Evolutionary conservation across 2,888 invertebrate genomes (phyloP).

Genomic region (Hymenopus coronatus): DNA sequence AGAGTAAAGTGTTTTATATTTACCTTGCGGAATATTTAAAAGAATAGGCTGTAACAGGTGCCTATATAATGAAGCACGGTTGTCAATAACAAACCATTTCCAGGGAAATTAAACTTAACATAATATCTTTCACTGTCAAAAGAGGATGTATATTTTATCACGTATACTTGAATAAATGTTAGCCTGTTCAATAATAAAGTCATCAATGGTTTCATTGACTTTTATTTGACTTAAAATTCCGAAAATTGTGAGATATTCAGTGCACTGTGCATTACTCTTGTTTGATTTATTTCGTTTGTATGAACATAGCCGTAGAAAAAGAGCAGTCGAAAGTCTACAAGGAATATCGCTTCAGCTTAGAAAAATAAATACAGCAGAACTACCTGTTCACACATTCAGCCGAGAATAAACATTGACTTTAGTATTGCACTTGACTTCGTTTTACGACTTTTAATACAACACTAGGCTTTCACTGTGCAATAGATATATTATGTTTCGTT

Average conservation of each 20-base stretch:
- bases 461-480: no score
- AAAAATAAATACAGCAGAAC: neutral
- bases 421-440: neutral
- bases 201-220: neutral
- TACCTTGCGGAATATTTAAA: neutral
- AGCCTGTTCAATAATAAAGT: neutral
- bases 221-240: neutral
- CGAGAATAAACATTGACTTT: neutral
- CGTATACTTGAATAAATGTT: neutral
- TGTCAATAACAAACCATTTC: neutral
- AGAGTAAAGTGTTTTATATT: neutral
- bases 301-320: neutral
- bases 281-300: neutral
- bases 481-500: no score
- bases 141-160: neutral
- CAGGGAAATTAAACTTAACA: neutral
- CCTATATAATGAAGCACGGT: neutral
- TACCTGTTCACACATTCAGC: neutral
- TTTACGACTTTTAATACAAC: neutral
- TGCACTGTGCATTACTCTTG: neutral
- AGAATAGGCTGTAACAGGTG: neutral
- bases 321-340: neutral
- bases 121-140: neutral
- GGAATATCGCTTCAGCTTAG: neutral
- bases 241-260: neutral